phyloP scores from a whole-genome alignment of 2,888 invertebrate species.

The Drosophila acutilabella region DNA sequence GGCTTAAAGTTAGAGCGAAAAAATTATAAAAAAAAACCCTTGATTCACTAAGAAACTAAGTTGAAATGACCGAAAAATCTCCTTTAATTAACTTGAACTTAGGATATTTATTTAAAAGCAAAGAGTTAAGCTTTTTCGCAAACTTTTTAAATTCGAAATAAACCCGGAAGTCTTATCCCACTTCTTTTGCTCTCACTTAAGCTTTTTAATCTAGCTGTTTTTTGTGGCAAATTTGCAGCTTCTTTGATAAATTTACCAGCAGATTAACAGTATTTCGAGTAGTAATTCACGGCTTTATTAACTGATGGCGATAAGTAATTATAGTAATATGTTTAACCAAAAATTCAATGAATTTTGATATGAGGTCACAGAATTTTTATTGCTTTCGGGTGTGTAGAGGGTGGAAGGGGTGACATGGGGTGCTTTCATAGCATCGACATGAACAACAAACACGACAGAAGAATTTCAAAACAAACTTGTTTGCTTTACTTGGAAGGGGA shows the following conservation, averaged over 20 bases:
- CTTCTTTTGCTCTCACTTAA: conserved; percentile 2
- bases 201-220: conserved; percentile 2
- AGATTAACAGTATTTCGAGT: conserved; percentile 35
- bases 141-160: conserved; percentile 14
- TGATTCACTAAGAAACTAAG: no score
- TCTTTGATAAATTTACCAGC: conserved; percentile 48
- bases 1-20: no score
- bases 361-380: conserved; percentile 24
- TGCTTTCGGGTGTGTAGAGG: conserved; percentile 3
- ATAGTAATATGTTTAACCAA: conserved; percentile 16
- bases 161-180: conserved; percentile 15
- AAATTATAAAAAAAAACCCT: no score
- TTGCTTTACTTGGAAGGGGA: conserved; percentile 41
- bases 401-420: not conserved
- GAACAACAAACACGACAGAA: conserved; percentile 55
- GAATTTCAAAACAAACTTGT: conserved; percentile 74
- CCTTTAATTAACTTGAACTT: no score
- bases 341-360: conserved; percentile 15
- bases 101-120: not conserved
- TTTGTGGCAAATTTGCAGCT: not conserved
- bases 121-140: conserved; percentile 4
- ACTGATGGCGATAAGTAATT: conserved; percentile 52
- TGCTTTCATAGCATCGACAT: conserved; percentile 35
- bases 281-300: conserved; percentile 29
- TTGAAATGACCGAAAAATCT: no score